Evolutionary conservation across 2,113 vertebrate species (phyloP), one percentile per base, ranked within the genome.

Genomic region (Hylia prasina): DNA sequence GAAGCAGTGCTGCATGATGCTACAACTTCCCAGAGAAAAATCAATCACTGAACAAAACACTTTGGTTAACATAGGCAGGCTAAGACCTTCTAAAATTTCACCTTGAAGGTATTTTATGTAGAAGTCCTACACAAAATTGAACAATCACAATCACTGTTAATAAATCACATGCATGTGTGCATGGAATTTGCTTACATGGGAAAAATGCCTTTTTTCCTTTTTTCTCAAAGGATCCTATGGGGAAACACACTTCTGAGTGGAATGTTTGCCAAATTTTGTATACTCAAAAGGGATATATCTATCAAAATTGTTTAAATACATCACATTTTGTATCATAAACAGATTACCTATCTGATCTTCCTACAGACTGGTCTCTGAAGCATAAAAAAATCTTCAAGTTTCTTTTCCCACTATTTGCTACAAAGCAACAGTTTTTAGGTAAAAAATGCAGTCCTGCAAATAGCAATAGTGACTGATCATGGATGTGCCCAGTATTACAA

Each of bases 31-130:
- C 76, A 61, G 48, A n/a, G 44, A 75, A 92, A 89, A 82, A 79
- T 30, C n/a, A 23, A 65, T 69, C 53, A 42, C 51, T 27, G 35
- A 71, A 39, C n/a, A 71, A 14, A 88, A 61, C 6, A 70, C 13
- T 61, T 24, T 8, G 9, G 48, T 69, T 1, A 2, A 40, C 2
- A 5, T 0, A 77, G 33, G 13, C 5, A 19, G 28, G 39, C 37
- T 71, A 50, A 80, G 44, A 64, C 7, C 18, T 70, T 66, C 31
- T 76, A 54, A 63, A 44, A 80, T 56, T 83, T 77, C 35, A 86
- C 30, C 35, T 24, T 65, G 50, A 78, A 51, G 6, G 5, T 25
- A 40, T 70, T 69, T 88, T 48, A 42, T 11, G 8, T 33, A 37
- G 1, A 73, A 66, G 42, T 58, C 17, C 33, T 54, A 58, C 33